These are phyloP conservation scores for Ganaspis brasiliensis DNA, from an alignment of 2,888 invertebrate genomes.

Conservation along the genomic window DNA sequence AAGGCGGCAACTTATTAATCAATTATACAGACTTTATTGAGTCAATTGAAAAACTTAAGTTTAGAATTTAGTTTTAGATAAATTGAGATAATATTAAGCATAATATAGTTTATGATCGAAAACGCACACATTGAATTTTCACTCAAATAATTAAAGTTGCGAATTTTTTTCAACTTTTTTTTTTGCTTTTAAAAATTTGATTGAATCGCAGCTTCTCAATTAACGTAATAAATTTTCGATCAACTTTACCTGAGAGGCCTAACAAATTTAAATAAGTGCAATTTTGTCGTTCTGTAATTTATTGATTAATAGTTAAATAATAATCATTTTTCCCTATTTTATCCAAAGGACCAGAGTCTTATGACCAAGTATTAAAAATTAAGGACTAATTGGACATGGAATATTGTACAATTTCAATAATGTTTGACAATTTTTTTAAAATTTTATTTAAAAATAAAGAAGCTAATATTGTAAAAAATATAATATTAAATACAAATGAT, in stretches of 20 bases:
- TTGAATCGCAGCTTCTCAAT: not conserved
- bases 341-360: constrained; percentile 30
- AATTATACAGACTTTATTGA: not conserved
- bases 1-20: not conserved
- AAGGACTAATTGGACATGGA: too few relatives aligned
- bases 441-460: too few relatives aligned
- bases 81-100: not conserved
- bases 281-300: not conserved
- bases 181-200: not conserved
- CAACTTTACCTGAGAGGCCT: constrained; percentile 5
- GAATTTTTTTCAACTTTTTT: not conserved
- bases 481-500: too few relatives aligned
- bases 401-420: not conserved
- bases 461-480: too few relatives aligned
- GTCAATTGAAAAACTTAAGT: constrained; percentile 13
- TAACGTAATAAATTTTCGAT: not conserved
- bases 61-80: constrained; percentile 9
- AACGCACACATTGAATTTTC: constrained; percentile 3
- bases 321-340: not conserved
- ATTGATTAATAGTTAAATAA: not conserved
- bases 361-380: constrained; percentile 11
- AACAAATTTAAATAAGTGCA: constrained; percentile 6
- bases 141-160: not conserved
- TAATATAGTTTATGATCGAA: constrained; percentile 27
- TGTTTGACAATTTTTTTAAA: not conserved